Evolutionary conservation across 2,888 invertebrate genomes (phyloP), one percentile per base, ranked within the genome.

Genomic region (Aquatica leii): DNA sequence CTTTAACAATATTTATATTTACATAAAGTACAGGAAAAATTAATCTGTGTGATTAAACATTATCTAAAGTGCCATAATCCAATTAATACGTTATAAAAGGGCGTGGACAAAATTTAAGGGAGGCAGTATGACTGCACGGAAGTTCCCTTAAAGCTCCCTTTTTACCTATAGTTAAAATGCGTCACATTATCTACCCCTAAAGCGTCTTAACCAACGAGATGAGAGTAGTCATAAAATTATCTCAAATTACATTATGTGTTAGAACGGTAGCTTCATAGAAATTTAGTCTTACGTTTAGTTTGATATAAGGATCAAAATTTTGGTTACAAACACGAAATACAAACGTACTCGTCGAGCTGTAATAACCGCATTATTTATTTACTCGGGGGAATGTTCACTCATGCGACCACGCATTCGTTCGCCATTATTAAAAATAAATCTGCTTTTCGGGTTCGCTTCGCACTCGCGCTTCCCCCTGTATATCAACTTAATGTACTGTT

Each of bases 341-440:
- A 55, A 62, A 62, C 66, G 66, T 76, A 77, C 72, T 76, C 77
- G 76, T 73, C 73, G 78, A 78, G 73, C 77, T 76, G 80, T 80
- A 78, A 80, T 80, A 80, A 81, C 77, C 78, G 78, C 78, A 79
- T 80, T 80, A 80, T 80, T 81, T 80, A 80, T 80, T 80, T 80
- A 79, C 78, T 78, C 77, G 68, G 72, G 71, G 74, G 73, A 74
- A 73, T 74, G 75, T 73, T 74, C 77, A 72, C 72, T 76, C 77
- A 75, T 75, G 76, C 76, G 75, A 71, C 71, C 71, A 70, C 70
- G 70, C 75, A 75, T 76, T 76, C 77, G 76, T 76, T 74, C 77
- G 77, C 78, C 78, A 78, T 78, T 79, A 79, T 79, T 79, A 78
- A 79, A 79, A 79, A 78, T 79, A 78, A 78, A 78, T 78, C 78